Evolutionary conservation across 2,113 vertebrate genomes (phyloP), one percentile per base, ranked within the genome.

Genomic region (Dasyornis broadbenti): DNA sequence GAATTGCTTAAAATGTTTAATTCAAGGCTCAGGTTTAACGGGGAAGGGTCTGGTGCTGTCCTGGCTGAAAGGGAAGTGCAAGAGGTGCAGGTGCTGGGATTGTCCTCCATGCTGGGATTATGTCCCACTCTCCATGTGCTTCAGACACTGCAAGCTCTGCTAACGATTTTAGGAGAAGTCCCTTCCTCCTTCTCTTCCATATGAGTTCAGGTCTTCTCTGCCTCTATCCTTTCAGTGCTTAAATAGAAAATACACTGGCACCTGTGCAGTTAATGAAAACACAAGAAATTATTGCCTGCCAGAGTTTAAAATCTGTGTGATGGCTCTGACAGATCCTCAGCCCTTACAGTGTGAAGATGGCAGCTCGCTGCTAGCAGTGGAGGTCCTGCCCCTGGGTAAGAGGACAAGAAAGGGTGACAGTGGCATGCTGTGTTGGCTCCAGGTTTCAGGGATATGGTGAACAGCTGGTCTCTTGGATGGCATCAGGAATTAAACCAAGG

Each of bases 41-140:
- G 17, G 33, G 17, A 77, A 61, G 37, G 33, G 15, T 10, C 37
- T 71, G 40, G 22, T 64, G 27, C 13, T 16, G 27, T 3, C 0
- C 15, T 80, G n/a, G 50, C 45, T 42, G 37, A 70, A 45, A 23
- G n/a, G 50, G 47, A 63, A 57, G 24, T 27, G 3, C n/a, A 39
- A 52, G 59, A 27, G 7, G 3, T 53, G 7, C 15, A 42, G 30
- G 5, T 49, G 8, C 26, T 84, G 50, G 20, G 52, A 28, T 54
- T 82, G 42, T 10, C 22, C 17, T 7, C 9, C 8, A 11, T 77
- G 18, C 26, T 2, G 3, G 31, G 31, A n/a, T 27, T 42, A 28
- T 80, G 8, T 14, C 28, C 31, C 10, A 1, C 13, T 82, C n/a
- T n/a, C 37, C 1, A 0, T 18, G 10, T 20, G 15, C 15, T 42